Evolutionary conservation across 2,797 vertebrate species (phyloP).

Genomic region (Micromesistius poutassou): DNA sequence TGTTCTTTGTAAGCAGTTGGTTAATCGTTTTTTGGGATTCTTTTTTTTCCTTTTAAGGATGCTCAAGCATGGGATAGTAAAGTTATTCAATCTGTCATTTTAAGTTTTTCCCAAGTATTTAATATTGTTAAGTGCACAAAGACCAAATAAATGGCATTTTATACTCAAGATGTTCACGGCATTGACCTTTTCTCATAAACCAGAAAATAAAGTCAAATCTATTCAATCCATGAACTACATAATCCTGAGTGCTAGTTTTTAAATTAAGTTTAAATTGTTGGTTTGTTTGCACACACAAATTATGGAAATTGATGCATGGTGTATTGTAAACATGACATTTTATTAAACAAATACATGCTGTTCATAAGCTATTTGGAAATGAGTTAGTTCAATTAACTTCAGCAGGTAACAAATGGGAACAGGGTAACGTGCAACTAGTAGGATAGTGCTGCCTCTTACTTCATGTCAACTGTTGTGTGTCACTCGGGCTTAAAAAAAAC

Average conservation of each 20-base stretch:
- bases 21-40: not conserved
- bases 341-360: not conserved
- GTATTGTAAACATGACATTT: not conserved
- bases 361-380: not conserved
- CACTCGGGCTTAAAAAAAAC: too few relatives aligned
- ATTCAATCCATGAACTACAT: not conserved
- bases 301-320: not conserved
- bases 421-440: not conserved
- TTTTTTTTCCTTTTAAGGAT: not conserved
- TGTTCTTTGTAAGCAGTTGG: not conserved
- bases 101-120: slow-evolving; percentile 73
- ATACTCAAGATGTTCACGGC: slow-evolving; percentile 1
- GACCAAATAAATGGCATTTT: slow-evolving; percentile 79
- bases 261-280: not conserved
- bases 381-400: not conserved
- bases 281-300: not conserved
- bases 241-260: not conserved
- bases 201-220: not conserved
- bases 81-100: slow-evolving; percentile 67
- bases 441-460: too few relatives aligned
- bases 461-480: too few relatives aligned
- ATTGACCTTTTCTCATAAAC: not conserved
- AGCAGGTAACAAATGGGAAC: not conserved
- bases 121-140: slow-evolving; percentile 82
- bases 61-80: not conserved